phyloP scores from a whole-genome alignment of 2,888 invertebrate species.

The Limnephilus marmoratus region DNA sequence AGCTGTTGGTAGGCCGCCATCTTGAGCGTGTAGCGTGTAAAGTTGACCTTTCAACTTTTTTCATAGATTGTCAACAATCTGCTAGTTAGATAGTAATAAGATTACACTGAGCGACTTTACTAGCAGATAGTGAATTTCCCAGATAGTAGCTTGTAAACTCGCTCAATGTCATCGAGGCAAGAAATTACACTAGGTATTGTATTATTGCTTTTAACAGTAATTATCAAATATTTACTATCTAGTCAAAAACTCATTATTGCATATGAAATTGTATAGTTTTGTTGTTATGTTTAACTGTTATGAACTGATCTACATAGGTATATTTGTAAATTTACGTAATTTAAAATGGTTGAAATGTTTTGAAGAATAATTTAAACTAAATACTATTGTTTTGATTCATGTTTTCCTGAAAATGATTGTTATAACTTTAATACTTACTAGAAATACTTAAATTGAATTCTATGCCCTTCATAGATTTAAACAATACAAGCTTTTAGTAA shows the following conservation, averaged over 20 bases:
- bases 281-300: neutral
- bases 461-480: neutral
- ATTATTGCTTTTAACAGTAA: neutral
- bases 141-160: too few species aligned
- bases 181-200: neutral
- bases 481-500: neutral
- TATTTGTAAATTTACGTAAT: neutral
- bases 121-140: too few species aligned
- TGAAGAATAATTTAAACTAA: too few species aligned
- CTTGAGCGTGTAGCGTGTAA: too few species aligned
- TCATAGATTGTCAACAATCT: too few species aligned
- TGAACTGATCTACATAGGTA: neutral
- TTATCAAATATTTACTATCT: neutral
- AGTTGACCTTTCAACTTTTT: too few species aligned
- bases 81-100: too few species aligned
- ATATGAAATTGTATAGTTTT: neutral
- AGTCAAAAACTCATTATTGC: neutral
- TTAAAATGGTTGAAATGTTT: too few species aligned
- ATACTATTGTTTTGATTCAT: neutral
- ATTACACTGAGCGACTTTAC: too few species aligned
- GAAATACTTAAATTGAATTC: neutral
- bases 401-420: neutral
- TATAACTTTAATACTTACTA: neutral
- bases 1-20: too few species aligned
- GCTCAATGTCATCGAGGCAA: too few species aligned